Base-by-base conservation (phyloP, 2,888 invertebrate genomes). In the Drosophila barbarae region DNA sequence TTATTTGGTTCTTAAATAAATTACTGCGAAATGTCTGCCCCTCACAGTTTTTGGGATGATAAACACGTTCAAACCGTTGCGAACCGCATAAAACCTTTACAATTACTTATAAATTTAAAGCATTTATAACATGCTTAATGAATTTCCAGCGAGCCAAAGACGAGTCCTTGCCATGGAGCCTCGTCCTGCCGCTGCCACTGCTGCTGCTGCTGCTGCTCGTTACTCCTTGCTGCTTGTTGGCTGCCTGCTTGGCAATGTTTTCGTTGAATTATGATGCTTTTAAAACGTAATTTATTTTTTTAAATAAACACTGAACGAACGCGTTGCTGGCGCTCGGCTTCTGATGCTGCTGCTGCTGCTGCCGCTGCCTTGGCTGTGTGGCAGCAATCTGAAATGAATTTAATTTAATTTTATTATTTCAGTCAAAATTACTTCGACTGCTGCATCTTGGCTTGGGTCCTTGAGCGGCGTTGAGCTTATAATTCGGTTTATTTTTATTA, bases 241-340 rank as follows among this genome's bases (percentile, higher is more conserved):
- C 58, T 63, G 61, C 26, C 49, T 47, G 47, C 51, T 66, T 76
- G 72, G 76, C 66, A 71, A 71, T 84, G 79, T 82, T 84, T 84
- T 82, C 77, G 65, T 80, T 80, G 85, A 80, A 84, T 80, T 80
- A 80, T 80, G 79, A 80, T 82, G 79, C 79, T 80, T 80, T 80
- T 84, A 84, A 80, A 80, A 82, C 76, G 84, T 79, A 80, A 80
- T 80, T 84, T 84, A 81, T 79, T 75, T 84, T 81, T 84, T 84
- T 76, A 84, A 79, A 84, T 79, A 84, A 84, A 82, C 82, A 79
- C 78, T 69, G 75, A 59, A 69, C 70, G 75, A 59, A 69, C 70
- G 57, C 61, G 39, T 55, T 55, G 64, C 65, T 49, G 59, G 58
- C 52, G 47, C 44, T 56, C 35, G 51, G 47, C 46, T 75, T 76